phyloP scores from a whole-genome alignment of 2,888 invertebrate species.

The Apoderus coryli region DNA sequence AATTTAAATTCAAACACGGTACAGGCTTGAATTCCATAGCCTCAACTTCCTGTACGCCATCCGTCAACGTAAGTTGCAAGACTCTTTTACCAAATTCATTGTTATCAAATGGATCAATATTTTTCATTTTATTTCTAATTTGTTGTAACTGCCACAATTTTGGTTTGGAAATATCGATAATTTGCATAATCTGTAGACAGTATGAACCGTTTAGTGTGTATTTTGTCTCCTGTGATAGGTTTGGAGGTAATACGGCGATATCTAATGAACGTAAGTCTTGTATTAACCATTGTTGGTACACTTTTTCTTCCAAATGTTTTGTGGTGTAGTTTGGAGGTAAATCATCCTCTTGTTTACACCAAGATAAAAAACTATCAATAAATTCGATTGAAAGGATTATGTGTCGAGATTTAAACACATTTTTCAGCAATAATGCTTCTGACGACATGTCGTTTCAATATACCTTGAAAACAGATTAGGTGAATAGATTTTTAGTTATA shows the following conservation, averaged over 20 bases:
- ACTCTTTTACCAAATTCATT: constrained; percentile 44
- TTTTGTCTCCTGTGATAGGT: constrained; percentile 35
- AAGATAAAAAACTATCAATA: too few species aligned
- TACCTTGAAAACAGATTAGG: too few species aligned
- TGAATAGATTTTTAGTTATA: too few species aligned
- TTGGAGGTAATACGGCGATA: constrained; percentile 43
- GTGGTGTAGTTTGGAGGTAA: constrained; percentile 29
- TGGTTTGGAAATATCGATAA: constrained; percentile 45
- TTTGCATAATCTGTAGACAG: constrained; percentile 46
- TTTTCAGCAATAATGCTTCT: too few species aligned
- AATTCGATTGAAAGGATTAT: too few species aligned
- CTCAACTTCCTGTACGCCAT: constrained; percentile 53
- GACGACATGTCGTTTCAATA: too few species aligned
- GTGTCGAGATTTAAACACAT: too few species aligned
- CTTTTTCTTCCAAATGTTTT: constrained; percentile 40
- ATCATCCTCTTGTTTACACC: constrained; percentile 36
- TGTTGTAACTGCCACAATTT: constrained; percentile 31
- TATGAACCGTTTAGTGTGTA: constrained; percentile 36
- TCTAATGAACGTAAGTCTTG: constrained; percentile 49
- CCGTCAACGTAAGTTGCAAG: constrained; percentile 55
- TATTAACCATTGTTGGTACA: constrained; percentile 50
- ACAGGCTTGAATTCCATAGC: constrained; percentile 58
- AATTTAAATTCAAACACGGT: constrained; percentile 39
- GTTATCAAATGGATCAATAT: constrained; percentile 40
- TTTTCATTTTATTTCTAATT: constrained; percentile 35